Evolutionary conservation across 2,797 vertebrate species (phyloP).

Genomic region (Enteromius trimaculatus): DNA sequence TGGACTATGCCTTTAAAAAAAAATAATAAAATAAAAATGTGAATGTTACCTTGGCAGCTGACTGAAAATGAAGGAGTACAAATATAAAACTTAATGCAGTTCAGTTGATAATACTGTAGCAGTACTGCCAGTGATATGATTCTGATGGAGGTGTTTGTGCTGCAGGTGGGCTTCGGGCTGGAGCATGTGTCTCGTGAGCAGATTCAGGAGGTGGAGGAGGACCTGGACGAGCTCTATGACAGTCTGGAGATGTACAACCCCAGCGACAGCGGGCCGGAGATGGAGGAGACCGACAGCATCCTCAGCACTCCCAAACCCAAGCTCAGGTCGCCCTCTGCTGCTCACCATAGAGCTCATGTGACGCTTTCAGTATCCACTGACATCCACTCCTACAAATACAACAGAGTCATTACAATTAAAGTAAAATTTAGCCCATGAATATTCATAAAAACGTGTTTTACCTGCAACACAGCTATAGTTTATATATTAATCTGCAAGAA

Average conservation of each 20-base stretch:
- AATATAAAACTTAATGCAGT: neutral
- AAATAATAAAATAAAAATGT: neutral
- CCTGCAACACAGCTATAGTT: neutral
- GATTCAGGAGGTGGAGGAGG: conserved; percentile 95
- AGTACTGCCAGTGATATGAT: neutral
- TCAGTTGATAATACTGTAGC: neutral
- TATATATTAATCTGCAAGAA: neutral
- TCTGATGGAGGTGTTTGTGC: neutral
- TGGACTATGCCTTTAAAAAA: too few relatives aligned
- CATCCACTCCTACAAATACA: neutral
- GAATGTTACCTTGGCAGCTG: neutral
- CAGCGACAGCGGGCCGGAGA: conserved; percentile 95
- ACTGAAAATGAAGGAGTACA: neutral
- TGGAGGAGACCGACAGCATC: conserved; percentile 96
- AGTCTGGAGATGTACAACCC: conserved; percentile 98
- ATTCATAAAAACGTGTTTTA: neutral
- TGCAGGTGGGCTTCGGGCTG: conserved; percentile 87
- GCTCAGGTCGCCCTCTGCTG: conserved; percentile 63
- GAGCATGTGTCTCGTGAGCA: conserved; percentile 91
- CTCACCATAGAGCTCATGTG: too few relatives aligned
- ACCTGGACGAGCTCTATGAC: conserved; percentile 95
- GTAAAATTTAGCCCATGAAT: neutral
- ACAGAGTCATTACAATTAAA: neutral
- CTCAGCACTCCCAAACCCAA: conserved; percentile 96
- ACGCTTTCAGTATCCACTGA: neutral